These are phyloP conservation scores for Cariama cristata DNA, from an alignment of 2,113 vertebrate genomes.

Conservation along the genomic window DNA sequence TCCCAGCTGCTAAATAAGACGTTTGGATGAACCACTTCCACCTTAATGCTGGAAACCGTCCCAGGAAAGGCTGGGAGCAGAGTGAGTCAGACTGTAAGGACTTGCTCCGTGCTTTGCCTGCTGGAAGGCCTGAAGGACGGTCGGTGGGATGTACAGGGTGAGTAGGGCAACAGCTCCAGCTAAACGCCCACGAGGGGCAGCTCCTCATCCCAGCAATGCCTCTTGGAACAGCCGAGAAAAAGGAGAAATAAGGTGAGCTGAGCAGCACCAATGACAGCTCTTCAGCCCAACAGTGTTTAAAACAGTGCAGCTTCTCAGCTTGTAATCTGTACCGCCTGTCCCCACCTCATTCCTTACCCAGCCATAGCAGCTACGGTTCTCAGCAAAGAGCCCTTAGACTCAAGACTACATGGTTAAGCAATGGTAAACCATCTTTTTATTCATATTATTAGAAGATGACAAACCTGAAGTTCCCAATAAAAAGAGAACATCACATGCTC, in stretches of 20 bases:
- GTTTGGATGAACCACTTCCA: not conserved
- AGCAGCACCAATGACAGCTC: not conserved
- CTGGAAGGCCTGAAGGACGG: not conserved
- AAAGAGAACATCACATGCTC: fast-evolving
- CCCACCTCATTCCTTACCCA: not conserved
- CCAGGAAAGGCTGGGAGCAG: not conserved
- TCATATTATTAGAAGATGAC: not conserved
- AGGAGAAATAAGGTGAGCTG: not conserved
- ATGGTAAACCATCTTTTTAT: not conserved
- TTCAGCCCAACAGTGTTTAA: not conserved
- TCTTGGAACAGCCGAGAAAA: not conserved
- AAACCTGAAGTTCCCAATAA: not conserved
- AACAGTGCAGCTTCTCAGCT: not conserved
- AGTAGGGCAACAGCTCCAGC: not conserved
- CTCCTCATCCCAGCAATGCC: not conserved
- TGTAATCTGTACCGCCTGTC: not conserved
- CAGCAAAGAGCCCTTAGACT: not conserved
- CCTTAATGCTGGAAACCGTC: not conserved
- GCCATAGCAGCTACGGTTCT: not conserved
- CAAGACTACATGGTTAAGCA: not conserved
- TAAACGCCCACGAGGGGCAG: not conserved
- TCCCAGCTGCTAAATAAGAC: not conserved
- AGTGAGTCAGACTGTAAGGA: not conserved
- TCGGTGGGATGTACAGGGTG: not conserved
- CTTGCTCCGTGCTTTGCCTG: not conserved